Evolutionary conservation across 2,113 vertebrate species (phyloP), one percentile per base, ranked within the genome.

Genomic region (Lamprotornis superbus): DNA sequence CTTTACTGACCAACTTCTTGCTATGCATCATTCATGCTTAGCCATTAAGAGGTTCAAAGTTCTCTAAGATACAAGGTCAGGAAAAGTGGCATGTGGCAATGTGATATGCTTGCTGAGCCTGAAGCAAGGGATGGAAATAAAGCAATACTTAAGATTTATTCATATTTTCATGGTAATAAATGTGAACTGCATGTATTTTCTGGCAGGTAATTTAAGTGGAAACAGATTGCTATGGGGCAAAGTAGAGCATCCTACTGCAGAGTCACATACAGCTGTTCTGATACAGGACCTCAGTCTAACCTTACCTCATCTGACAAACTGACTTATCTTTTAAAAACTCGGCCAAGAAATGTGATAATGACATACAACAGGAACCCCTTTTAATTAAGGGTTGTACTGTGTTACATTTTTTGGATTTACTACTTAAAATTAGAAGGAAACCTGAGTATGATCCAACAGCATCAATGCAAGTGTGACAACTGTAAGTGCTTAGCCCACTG

Each of bases 151-250:
- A 37, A 40, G 39, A 91, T 79, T 83, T 88, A 87, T 83, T 95
- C 63, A 39, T 6, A 22, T 91, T 91, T 95, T 91, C 93, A 90
- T 46, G 92, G 71, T 63, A 85, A 80, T 33, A 86, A 84, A 81
- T 61, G 44, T 81, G 39, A 93, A 77, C 30, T 74, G 50, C 12
- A 31, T 81, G 23, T 35, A 50, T 80, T 76, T 2, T 2, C 69
- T 74, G 56, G 27, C 40, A 93, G 60, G 35, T 60, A 91, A 83
- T 90, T 92, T 88, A 86, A 89, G 52, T 56, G 39, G 47, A 91
- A 27, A 83, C 9, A 52, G n/a, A 77, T 44, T 77, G 76, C 64
- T 35, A 15, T 3, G 11, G 76, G 83, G 56, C 59, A 75, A 83
- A 94, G 15, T 2, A 23, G 20, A 88, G 27, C n/a, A 90, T 64